Conservation (phyloP, 2,888 invertebrate species). For the Ochropleura plecta region DNA sequence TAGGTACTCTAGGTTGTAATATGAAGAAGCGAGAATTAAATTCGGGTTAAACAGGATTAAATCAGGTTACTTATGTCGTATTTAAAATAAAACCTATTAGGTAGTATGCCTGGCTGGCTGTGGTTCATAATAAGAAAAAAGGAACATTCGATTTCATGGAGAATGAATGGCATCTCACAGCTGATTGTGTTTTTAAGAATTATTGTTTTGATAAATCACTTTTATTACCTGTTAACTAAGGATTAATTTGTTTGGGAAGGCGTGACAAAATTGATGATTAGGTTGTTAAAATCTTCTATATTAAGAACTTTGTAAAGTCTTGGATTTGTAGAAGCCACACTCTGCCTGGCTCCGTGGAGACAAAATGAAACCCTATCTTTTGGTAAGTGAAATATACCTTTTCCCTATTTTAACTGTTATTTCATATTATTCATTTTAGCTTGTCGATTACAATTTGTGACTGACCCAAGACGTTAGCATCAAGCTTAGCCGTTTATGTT, state of each 20-base stretch:
- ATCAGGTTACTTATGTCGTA: not conserved
- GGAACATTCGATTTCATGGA: not conserved
- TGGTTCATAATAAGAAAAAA: not conserved
- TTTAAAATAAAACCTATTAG: not conserved
- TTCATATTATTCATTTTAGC: not conserved
- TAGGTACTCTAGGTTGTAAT: no score
- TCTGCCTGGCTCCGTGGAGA: not conserved
- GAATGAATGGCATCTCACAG: conserved; percentile 3
- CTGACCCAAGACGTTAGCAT: not conserved
- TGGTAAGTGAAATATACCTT: conserved; percentile 6
- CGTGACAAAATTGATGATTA: conserved; percentile 21
- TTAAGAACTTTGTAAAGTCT: conserved; percentile 4
- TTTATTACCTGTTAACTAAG: conserved; percentile 21
- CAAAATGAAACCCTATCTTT: conserved; percentile 30
- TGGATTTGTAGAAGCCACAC: conserved; percentile 6
- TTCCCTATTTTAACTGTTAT: not conserved
- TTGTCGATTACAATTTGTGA: not conserved
- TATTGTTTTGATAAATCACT: conserved; percentile 7
- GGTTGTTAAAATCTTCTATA: conserved; percentile 21
- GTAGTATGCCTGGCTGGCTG: not conserved
- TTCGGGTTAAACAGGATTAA: not conserved
- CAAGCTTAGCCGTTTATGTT: not conserved
- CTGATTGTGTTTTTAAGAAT: conserved; percentile 11
- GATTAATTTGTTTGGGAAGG: conserved; percentile 29
- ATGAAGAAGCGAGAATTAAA: no score